Conservation (phyloP, 2,113 vertebrate genomes). For the Odontesthes bonariensis region DNA sequence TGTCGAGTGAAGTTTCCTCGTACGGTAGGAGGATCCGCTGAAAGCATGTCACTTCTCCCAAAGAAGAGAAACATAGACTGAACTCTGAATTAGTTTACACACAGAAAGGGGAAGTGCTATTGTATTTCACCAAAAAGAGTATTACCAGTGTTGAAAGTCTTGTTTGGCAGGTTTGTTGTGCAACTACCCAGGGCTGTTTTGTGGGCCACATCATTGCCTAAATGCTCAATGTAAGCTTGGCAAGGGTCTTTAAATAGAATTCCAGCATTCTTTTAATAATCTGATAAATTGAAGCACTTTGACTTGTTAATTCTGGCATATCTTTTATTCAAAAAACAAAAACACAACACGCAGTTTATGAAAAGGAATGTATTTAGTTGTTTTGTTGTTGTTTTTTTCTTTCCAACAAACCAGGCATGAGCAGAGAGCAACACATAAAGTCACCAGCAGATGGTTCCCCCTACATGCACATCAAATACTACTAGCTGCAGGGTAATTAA, state of each 20-base stretch:
- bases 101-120: conserved; percentile 29
- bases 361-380: conserved; percentile 78
- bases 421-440: conserved; percentile 58
- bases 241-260: too few relatives aligned
- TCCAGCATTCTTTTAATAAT: too few relatives aligned
- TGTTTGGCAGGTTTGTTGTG: background rate
- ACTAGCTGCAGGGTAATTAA: conserved; percentile 26
- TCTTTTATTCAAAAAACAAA: background rate
- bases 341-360: conserved; percentile 28
- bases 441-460: conserved; percentile 67
- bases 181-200: background rate
- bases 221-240: too few relatives aligned
- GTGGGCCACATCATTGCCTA: background rate
- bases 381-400: conserved; percentile 43
- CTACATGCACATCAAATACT: conserved; percentile 65
- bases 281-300: background rate
- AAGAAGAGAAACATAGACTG: background rate
- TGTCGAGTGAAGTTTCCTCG: background rate
- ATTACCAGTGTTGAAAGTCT: background rate
- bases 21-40: too few relatives aligned
- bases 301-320: background rate
- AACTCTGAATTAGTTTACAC: background rate
- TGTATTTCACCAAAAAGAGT: rapidly evolving
- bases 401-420: conserved; percentile 54
- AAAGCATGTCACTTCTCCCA: background rate